These are phyloP conservation scores for Synanthedon tipuliformis DNA, from an alignment of 2,888 invertebrate genomes.

Conservation along the genomic window DNA sequence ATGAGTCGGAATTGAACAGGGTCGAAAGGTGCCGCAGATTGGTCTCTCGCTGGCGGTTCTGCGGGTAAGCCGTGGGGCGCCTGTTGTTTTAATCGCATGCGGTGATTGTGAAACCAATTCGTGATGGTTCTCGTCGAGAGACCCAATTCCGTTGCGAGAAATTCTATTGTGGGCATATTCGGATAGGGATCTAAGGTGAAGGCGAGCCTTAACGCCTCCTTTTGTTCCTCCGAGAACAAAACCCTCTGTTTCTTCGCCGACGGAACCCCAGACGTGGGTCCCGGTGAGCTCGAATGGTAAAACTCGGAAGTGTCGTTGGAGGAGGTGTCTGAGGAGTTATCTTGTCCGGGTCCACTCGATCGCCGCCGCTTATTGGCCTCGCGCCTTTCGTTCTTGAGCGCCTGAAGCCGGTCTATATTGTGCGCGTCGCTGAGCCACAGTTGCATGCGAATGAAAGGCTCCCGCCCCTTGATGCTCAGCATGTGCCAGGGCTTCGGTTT, in stretches of 20 bases:
- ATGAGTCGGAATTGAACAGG: constrained; percentile 91
- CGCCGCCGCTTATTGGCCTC: constrained; percentile 92
- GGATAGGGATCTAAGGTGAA: constrained; percentile 98
- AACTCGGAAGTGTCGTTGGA: constrained; percentile 91
- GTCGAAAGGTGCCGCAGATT: constrained; percentile 83
- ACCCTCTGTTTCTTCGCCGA: constrained; percentile 96
- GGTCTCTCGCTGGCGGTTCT: constrained; percentile 80
- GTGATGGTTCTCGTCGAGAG: constrained; percentile 96
- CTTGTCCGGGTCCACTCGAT: constrained; percentile 84
- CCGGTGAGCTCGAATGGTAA: constrained; percentile 86
- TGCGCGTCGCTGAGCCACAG: constrained; percentile 96
- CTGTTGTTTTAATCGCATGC: constrained; percentile 96
- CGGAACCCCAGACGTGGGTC: constrained; percentile 79
- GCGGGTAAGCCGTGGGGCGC: constrained; percentile 82
- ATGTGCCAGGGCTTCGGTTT: constrained; percentile 99
- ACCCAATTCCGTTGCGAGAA: constrained; percentile 90
- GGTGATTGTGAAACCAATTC: constrained; percentile 99
- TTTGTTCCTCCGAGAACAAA: constrained; percentile 97
- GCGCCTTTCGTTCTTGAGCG: constrained; percentile 88
- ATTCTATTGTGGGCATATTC: constrained; percentile 95
- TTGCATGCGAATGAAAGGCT: constrained; percentile 97
- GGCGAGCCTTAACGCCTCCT: constrained; percentile 92
- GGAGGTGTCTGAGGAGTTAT: constrained; percentile 88
- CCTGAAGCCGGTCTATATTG: constrained; percentile 93
- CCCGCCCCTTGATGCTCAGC: constrained; percentile 97